Base-by-base conservation (phyloP, 2,797 vertebrate genomes). In the Gambelia wislizenii region DNA sequence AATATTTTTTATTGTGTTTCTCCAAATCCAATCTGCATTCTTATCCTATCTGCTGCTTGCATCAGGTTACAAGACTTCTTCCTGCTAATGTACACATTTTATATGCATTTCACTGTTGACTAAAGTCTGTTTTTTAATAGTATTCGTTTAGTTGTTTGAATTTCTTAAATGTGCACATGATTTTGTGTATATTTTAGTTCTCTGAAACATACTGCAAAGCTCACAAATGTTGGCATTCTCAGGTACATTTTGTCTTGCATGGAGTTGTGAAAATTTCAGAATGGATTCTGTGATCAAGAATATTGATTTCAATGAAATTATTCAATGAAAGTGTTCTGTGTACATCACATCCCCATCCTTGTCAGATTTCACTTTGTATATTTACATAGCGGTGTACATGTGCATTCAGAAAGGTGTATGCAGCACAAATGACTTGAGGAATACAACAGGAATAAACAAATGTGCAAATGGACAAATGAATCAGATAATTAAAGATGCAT, bases 391-490 rank as follows among this genome's bases (percentile, higher is more conserved):
- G 42, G 89, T 87, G 61, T 79, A 79, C 64, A 20, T n/a, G 0
- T 69, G 91, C 75, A 85, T 84, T 6, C 20, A 67, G 47, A 67
- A 64, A 83, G 18, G 44, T n/a, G 33, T 82, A 72, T 30, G 25
- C n/a, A 61, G 88, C 14, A 54, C 54, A 39, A 82, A 59, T 54
- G 9, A 85, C 22, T 18, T 89, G 78, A 42, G 42, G 59, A 67
- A 13, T 70, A 5, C 12, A n/a, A 42, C 16, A 85, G 14, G 36
- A 59, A 89, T 69, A 88, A 79, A 87, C 4, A 79, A 94, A 89
- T 91, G 74, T 69, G 47, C 88, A 90, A 87, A 84, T 75, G 10
- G 18, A 76, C n/a, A 89, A 54, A 77, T 49, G 56, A 79, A 91
- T 20, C 86, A 89, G 61, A 79, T 84, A 90, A 91, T 20, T 87